Percentiles rank a stretch among this genome's conserved stretches.
Conservation (phyloP, 2,888 invertebrate genomes). For the Eupithecia insigniata region DNA sequence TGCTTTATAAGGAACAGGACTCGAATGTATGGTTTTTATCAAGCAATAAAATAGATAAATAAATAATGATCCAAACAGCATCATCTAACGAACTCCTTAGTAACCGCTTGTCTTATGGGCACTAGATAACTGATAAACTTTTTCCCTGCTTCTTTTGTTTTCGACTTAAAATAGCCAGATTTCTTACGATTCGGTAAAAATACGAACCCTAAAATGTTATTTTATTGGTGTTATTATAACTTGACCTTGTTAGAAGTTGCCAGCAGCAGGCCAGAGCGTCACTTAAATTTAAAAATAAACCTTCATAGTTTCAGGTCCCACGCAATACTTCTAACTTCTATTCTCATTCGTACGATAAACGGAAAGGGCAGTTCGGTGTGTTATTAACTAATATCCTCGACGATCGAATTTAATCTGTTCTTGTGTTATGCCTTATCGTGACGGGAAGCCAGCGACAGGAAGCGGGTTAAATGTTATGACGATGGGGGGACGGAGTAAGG, state of each 20-base stretch:
- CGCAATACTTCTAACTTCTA: background rate
- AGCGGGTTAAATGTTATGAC: conserved; percentile 65
- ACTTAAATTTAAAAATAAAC: background rate
- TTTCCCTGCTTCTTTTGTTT: too few species aligned
- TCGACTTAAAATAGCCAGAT: too few species aligned
- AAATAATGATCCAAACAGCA: too few species aligned
- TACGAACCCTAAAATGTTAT: too few species aligned
- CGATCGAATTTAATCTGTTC: conserved; percentile 65
- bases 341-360: conserved; percentile 20
- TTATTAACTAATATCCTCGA: conserved; percentile 63
- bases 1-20: too few species aligned
- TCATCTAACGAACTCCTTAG: too few species aligned
- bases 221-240: too few species aligned
- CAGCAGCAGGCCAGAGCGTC: background rate
- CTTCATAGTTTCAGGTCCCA: background rate
- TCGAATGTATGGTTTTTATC: too few species aligned
- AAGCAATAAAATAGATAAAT: too few species aligned
- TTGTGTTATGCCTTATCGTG: conserved; percentile 64
- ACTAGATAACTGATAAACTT: too few species aligned
- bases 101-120: too few species aligned
- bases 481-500: conserved; percentile 50
- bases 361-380: conserved; percentile 42
- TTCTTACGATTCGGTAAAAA: too few species aligned
- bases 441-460: conserved; percentile 66
- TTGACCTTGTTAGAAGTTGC: background rate